Evolutionary conservation across 1,140 invertebrate genomes (phyloP).

Genomic region (Drosophila repleta): DNA sequence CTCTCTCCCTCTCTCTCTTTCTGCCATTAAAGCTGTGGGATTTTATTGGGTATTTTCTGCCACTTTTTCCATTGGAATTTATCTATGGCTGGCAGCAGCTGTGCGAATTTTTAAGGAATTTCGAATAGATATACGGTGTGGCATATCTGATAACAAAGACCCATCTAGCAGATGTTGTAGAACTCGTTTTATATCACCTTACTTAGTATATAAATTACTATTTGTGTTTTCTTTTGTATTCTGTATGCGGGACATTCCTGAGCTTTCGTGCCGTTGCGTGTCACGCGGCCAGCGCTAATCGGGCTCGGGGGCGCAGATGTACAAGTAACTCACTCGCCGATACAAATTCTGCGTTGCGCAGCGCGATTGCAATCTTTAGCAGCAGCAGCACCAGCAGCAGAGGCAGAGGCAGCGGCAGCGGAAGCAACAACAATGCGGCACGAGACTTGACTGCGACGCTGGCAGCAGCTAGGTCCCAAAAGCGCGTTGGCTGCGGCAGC

Average conservation of each 20-base stretch:
- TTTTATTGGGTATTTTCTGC: not conserved
- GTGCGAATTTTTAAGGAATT: not conserved
- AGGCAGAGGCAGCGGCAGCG: conserved; percentile 43
- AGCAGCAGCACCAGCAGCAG: conserved; percentile 47
- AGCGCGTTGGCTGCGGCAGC: conserved; percentile 39
- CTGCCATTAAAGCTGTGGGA: not conserved
- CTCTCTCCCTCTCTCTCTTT: not conserved
- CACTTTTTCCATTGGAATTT: conserved; percentile 2
- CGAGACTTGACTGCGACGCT: conserved; percentile 56
- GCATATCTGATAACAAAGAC: too few relatives aligned
- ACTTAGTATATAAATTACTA: not conserved
- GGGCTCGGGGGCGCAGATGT: conserved; percentile 58
- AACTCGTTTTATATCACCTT: too few relatives aligned
- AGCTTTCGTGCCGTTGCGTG: conserved; percentile 3
- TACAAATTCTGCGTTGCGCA: conserved; percentile 77
- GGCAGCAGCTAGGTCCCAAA: conserved; percentile 25
- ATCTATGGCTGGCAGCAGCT: not conserved
- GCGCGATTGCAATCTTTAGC: conserved; percentile 79
- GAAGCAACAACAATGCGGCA: conserved; percentile 49
- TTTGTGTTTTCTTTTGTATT: too few relatives aligned
- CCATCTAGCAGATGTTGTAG: too few relatives aligned
- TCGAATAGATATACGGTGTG: not conserved
- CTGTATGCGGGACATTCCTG: not conserved
- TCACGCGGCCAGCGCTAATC: conserved; percentile 31
- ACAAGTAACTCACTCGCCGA: conserved; percentile 57